Conservation (phyloP, 2,888 invertebrate genomes). For the Muschampia plurimacula region DNA sequence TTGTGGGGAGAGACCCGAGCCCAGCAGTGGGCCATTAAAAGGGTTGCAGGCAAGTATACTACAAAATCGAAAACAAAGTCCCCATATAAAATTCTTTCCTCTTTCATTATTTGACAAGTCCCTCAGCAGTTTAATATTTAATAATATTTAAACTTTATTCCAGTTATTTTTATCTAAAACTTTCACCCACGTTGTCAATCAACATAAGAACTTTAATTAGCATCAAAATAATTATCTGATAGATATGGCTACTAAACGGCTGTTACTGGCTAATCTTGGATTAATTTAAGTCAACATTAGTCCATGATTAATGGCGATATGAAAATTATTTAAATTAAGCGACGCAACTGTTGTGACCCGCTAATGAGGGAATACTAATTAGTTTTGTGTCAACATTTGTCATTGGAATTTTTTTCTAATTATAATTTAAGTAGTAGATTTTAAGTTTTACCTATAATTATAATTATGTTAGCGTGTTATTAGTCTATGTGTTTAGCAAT, state of each 20-base stretch:
- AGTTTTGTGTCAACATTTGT: conserved; percentile 25
- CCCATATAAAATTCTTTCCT: too few species aligned
- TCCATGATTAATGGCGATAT: conserved; percentile 33
- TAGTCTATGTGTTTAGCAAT: not conserved
- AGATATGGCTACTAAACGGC: conserved; percentile 41
- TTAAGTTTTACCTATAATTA: not conserved
- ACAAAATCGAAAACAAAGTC: too few species aligned
- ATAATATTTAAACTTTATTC: not conserved
- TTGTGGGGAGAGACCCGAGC: too few species aligned
- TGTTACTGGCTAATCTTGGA: conserved; percentile 41
- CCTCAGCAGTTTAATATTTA: too few species aligned
- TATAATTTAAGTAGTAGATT: not conserved
- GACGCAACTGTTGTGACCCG: conserved; percentile 26
- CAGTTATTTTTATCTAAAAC: conserved; percentile 3
- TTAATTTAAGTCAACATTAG: conserved; percentile 42
- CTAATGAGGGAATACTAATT: conserved; percentile 31
- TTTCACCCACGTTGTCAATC: conserved; percentile 56
- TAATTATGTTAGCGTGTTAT: not conserved
- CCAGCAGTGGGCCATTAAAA: too few species aligned
- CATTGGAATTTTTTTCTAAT: conserved; percentile 8
- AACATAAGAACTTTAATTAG: conserved; percentile 63
- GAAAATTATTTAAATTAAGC: conserved; percentile 36
- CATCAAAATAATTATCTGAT: conserved; percentile 61
- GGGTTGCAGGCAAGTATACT: not conserved
- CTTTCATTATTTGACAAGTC: too few species aligned